phyloP scores from a whole-genome alignment of 2,113 vertebrate genomes.

The Natator depressus region DNA sequence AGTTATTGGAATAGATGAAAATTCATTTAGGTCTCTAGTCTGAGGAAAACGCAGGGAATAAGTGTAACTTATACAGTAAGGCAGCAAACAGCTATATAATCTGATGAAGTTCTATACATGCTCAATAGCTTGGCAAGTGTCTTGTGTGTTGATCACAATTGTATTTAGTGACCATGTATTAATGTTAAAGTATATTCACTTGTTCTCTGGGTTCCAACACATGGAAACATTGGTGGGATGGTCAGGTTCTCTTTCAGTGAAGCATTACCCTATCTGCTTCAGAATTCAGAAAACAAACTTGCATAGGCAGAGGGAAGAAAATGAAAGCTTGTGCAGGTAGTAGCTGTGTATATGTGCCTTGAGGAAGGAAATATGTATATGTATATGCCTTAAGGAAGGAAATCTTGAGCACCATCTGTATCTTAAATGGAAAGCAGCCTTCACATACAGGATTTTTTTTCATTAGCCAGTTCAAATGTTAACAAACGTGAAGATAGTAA shows the following conservation, averaged over 20 bases:
- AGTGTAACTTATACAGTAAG: not conserved
- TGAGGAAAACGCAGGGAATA: not conserved
- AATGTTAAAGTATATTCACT: not conserved
- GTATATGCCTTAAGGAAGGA: not conserved
- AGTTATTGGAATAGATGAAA: not conserved
- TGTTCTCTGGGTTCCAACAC: not conserved
- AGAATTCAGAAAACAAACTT: not conserved
- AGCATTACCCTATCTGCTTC: not conserved
- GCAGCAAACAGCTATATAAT: not conserved
- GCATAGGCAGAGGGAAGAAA: accelerated
- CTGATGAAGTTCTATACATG: not conserved
- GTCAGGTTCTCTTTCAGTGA: not conserved
- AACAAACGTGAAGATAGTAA: not conserved
- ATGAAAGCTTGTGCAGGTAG: not conserved
- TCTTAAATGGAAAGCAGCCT: too few relatives aligned
- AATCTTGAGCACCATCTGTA: not conserved
- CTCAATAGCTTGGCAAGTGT: not conserved
- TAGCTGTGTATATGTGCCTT: accelerated
- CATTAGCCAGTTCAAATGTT: not conserved
- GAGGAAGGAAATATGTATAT: not conserved
- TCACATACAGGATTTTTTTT: not conserved
- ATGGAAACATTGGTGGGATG: accelerated
- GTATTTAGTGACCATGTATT: not conserved
- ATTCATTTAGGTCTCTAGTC: not conserved
- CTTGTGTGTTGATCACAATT: not conserved